Evolutionary conservation across 2,113 vertebrate species (phyloP), one percentile per base, ranked within the genome.

Genomic region (Colinus virginianus): DNA sequence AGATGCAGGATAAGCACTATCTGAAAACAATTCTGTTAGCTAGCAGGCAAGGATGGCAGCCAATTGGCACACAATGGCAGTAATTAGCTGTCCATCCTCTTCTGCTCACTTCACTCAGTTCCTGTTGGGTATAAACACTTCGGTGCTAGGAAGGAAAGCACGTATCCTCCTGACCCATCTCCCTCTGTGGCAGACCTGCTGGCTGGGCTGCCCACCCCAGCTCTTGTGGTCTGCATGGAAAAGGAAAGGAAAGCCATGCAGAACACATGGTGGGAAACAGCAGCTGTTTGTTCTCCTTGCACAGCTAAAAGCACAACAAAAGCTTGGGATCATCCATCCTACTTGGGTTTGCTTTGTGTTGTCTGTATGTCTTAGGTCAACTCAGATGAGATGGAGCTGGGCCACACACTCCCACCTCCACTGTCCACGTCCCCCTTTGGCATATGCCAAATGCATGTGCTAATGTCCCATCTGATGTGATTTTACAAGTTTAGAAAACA

Each of bases 11-110:
- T 95, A 95, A 83, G 88, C 84, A 86, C 83, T 91, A 87, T 92
- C 88, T 89, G 88, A 93, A 96, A 96, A 95, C 91, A 93, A 82
- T 94, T 95, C 75, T 89, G 93, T 76, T 91, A 68, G 88, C 91
- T 90, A 86, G 81, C 90, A 93, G 85, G 87, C 71, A 67, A 84
- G 85, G 84, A 90, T 93, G 88, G 79, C 69, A 26, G 30, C 87
- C 89, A 81, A 3, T 84, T 93, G 95, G 91, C 83, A 88, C 74
- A 95, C 85, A 79, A 38, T 75, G 87, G 88, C 81, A 64, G 51
- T 96, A 95, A 97, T 95, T 92, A 94, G 91, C 75, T 94, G 96
- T 90, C 95, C 68, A 0, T 88, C 69, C 84, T 93, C 82, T 78
- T 71, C 69, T 20, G 2, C 90, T 85, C 93, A 75, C 70, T 90